phyloP scores from a whole-genome alignment of 2,888 invertebrate species.

The Anarsia innoxiella region DNA sequence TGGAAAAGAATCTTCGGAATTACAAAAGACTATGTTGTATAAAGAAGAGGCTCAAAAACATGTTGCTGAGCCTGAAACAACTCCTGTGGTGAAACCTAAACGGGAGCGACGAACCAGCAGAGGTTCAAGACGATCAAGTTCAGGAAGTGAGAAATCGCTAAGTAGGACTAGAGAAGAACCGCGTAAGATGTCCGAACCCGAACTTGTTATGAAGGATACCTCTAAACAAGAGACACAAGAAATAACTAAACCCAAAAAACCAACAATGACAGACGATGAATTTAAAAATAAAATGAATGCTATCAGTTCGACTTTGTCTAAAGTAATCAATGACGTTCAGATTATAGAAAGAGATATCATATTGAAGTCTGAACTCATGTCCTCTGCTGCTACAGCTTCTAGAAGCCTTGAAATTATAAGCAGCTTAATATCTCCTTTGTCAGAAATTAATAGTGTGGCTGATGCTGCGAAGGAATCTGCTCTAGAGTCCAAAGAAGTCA shows the following conservation, averaged over 20 bases:
- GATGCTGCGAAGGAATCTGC: constrained; percentile 67
- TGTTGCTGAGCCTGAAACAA: constrained; percentile 22
- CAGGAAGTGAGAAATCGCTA: constrained; percentile 67
- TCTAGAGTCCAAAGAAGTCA: constrained; percentile 46
- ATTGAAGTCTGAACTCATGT: constrained; percentile 78
- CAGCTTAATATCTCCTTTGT: constrained; percentile 77
- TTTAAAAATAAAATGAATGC: constrained; percentile 36
- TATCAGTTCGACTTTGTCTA: constrained; percentile 47
- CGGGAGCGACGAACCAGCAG: constrained; percentile 58
- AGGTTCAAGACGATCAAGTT: constrained; percentile 57
- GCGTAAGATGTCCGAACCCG: constrained; percentile 17
- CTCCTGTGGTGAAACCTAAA: constrained; percentile 32
- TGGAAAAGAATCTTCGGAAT: constrained; percentile 44
- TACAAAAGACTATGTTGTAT: constrained; percentile 39
- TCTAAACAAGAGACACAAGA: background rate
- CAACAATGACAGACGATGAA: constrained; percentile 31
- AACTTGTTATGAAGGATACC: background rate
- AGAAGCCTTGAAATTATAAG: constrained; percentile 79
- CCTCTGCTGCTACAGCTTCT: constrained; percentile 79
- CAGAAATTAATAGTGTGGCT: constrained; percentile 78
- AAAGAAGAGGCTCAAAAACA: constrained; percentile 42
- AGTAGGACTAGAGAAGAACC: constrained; percentile 47
- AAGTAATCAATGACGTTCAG: constrained; percentile 72
- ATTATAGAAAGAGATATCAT: constrained; percentile 79
- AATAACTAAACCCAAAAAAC: constrained; percentile 11